Percentiles rank a stretch among this genome's conserved stretches.
phyloP scores from a whole-genome alignment of 2,797 vertebrate genomes.

The Protonibea diacanthus region DNA sequence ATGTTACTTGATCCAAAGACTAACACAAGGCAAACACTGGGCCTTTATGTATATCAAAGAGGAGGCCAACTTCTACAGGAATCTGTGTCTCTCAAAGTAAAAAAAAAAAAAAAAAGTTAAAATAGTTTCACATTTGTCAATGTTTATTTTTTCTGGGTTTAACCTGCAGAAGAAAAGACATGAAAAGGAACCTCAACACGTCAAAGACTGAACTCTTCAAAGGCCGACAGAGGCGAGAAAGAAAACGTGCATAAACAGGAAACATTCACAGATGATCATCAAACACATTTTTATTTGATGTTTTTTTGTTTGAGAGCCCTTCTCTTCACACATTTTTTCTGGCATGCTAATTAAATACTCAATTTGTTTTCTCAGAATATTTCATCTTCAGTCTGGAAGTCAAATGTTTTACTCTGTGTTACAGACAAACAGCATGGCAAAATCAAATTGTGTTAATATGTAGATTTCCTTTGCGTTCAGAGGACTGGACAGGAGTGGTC shows the following conservation, averaged over 20 bases:
- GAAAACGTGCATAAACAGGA: slow-evolving; percentile 1
- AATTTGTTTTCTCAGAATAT: background rate
- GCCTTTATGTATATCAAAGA: background rate
- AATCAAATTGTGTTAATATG: background rate
- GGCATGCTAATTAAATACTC: background rate
- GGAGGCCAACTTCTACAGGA: background rate
- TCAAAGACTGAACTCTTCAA: slow-evolving; percentile 5
- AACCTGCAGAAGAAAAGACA: slow-evolving; percentile 5
- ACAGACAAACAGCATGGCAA: too few species aligned
- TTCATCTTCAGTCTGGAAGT: background rate
- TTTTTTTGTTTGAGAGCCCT: background rate
- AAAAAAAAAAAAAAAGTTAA: background rate
- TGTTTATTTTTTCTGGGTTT: background rate
- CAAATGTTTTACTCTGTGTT: background rate
- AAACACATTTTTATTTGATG: background rate
- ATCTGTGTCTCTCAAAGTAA: background rate
- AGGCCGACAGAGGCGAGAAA: background rate
- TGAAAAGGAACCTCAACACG: slow-evolving; percentile 7
- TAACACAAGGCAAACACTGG: background rate
- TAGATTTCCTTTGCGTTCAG: background rate
- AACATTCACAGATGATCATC: background rate
- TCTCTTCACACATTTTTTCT: background rate
- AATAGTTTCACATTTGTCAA: background rate
- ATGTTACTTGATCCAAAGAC: background rate
- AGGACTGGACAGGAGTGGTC: background rate